These are phyloP conservation scores for Lordiphosa stackelbergi DNA, from an alignment of 1,140 invertebrate genomes.

Conservation along the genomic window DNA sequence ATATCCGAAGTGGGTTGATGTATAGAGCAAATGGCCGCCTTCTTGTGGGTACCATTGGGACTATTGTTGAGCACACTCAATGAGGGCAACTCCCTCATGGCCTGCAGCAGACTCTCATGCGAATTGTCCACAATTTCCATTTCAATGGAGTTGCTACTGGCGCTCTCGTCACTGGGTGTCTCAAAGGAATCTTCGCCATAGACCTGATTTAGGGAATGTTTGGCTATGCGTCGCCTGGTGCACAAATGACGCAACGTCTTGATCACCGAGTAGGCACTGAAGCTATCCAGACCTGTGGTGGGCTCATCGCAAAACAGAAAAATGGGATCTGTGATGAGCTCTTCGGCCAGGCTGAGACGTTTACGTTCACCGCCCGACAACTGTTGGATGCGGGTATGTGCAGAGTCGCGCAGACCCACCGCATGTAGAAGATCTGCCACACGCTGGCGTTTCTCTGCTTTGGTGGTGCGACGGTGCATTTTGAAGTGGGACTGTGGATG, in stretches of 20 bases:
- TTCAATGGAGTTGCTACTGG: conserved; percentile 53
- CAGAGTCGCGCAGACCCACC: conserved; percentile 84
- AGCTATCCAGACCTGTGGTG: conserved; percentile 90
- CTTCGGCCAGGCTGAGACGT: conserved; percentile 89
- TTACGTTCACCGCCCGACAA: conserved; percentile 93
- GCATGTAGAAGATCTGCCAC: conserved; percentile 78
- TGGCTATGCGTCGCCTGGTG: conserved; percentile 52
- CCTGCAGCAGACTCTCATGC: conserved; percentile 47
- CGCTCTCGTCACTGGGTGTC: conserved; percentile 54
- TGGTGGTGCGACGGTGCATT: conserved; percentile 79
- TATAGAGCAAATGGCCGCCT: conserved; percentile 88
- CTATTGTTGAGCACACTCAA: conserved; percentile 54
- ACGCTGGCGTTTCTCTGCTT: conserved; percentile 75
- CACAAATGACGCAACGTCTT: conserved; percentile 80
- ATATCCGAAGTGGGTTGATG: conserved; percentile 93
- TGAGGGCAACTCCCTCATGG: conserved; percentile 54
- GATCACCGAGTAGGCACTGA: conserved; percentile 85
- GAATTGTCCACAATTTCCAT: conserved; percentile 56
- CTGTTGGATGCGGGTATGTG: conserved; percentile 82
- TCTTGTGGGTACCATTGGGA: conserved; percentile 80
- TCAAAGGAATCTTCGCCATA: conserved; percentile 69
- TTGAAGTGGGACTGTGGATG: conserved; percentile 79
- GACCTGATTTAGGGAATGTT: conserved; percentile 58
- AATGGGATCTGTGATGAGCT: conserved; percentile 87
- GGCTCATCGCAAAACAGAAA: conserved; percentile 90